Evolutionary conservation across 2,797 vertebrate species (phyloP).

Genomic region (Pitangus sulphuratus): DNA sequence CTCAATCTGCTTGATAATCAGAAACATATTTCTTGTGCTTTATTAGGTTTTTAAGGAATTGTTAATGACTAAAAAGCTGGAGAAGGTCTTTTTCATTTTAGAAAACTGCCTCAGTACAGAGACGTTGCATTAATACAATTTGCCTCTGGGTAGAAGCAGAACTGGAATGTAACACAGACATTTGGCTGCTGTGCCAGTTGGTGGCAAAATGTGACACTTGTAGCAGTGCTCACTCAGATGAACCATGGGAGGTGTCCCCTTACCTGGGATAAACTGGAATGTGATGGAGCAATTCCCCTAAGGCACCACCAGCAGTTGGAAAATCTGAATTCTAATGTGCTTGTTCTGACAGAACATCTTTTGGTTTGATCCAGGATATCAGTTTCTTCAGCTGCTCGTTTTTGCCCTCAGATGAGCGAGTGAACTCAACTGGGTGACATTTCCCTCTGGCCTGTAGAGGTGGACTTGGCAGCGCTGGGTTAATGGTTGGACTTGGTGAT

Average conservation of each 20-base stretch:
- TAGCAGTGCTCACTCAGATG: not conserved
- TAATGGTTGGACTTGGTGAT: not conserved
- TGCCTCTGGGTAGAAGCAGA: not conserved
- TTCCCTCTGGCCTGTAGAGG: not conserved
- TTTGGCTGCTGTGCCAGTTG: not conserved
- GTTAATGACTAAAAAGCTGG: not conserved
- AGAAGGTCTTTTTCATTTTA: not conserved
- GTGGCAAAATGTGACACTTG: not conserved
- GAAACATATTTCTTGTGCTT: not conserved
- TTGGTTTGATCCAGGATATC: not conserved
- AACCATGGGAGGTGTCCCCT: not conserved
- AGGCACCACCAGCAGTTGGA: not conserved
- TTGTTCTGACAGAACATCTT: not conserved
- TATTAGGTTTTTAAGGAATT: not conserved
- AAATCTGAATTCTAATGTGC: not conserved
- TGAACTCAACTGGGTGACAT: not conserved
- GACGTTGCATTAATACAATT: not conserved
- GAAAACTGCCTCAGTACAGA: not conserved
- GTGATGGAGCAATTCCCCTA: not conserved
- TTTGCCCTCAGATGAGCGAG: not conserved
- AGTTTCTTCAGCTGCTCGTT: not conserved
- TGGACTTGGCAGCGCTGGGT: not conserved
- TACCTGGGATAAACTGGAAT: not conserved
- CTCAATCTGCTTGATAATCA: not conserved
- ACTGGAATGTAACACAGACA: not conserved